phyloP scores from a whole-genome alignment of 2,888 invertebrate genomes.

The Sminthurinus aureus region DNA sequence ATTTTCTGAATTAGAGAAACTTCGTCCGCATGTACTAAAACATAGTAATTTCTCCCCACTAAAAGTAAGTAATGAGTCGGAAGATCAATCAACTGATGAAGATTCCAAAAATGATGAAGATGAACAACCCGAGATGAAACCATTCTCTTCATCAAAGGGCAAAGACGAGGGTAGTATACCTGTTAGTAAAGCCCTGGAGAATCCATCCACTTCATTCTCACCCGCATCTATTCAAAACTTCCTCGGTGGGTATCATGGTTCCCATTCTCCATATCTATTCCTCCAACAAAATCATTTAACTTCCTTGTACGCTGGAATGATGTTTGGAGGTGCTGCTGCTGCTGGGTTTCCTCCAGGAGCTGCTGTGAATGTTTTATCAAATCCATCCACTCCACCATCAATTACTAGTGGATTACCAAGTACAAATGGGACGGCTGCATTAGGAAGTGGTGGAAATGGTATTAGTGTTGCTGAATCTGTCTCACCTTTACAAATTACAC shows the following conservation, averaged over 20 bases:
- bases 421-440: slow-evolving; percentile 11
- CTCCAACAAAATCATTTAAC: slow-evolving; percentile 57
- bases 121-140: slow-evolving; percentile 28
- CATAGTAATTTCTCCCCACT: slow-evolving; percentile 67
- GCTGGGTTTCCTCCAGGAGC: slow-evolving; percentile 46
- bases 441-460: slow-evolving; percentile 1
- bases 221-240: slow-evolving; percentile 56
- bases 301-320: slow-evolving; percentile 58
- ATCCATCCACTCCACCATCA: slow-evolving; percentile 51
- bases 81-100: slow-evolving; percentile 52
- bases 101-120: slow-evolving; percentile 36
- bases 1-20: slow-evolving; percentile 75
- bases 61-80: slow-evolving; percentile 55
- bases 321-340: slow-evolving; percentile 56
- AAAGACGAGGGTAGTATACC: slow-evolving; percentile 21
- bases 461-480: slow-evolving; percentile 17
- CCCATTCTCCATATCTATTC: slow-evolving; percentile 58
- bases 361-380: slow-evolving; percentile 29
- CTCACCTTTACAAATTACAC: slow-evolving; percentile 18
- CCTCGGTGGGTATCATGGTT: slow-evolving; percentile 53
- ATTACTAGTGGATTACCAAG: slow-evolving; percentile 11
- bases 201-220: slow-evolving; percentile 48
- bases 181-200: slow-evolving; percentile 24
- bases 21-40: slow-evolving; percentile 75
- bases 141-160: slow-evolving; percentile 26